Conservation (phyloP, 1,140 invertebrate species). For the Pararge aegeria region DNA sequence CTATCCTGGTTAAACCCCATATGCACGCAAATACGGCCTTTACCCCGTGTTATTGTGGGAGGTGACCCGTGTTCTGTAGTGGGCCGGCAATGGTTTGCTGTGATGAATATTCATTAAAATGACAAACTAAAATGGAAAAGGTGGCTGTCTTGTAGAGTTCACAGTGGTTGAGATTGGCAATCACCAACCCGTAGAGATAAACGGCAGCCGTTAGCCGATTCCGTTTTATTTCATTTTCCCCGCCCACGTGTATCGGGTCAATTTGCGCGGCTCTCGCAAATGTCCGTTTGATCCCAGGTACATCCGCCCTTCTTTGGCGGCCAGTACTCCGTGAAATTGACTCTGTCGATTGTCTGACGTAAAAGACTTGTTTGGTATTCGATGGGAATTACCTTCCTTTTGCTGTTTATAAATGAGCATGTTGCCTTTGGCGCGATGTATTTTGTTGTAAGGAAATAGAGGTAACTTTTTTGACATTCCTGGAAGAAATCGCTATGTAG, state of each 20-base stretch:
- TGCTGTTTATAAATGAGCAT: background rate
- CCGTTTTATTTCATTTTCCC: slow-evolving; percentile 20
- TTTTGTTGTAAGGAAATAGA: no score
- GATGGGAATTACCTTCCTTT: slow-evolving; percentile 36
- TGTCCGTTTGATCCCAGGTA: slow-evolving; percentile 49
- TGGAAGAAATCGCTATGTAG: no score
- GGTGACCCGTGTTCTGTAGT: no score
- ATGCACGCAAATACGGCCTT: no score
- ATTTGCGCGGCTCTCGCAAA: slow-evolving; percentile 40
- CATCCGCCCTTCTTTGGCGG: slow-evolving; percentile 43
- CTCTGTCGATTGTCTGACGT: slow-evolving; percentile 53
- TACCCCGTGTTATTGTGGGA: no score
- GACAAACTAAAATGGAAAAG: no score
- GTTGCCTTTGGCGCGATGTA: background rate
- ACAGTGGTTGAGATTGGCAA: no score
- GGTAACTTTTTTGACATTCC: no score
- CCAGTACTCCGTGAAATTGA: slow-evolving; percentile 54
- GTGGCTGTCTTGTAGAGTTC: no score
- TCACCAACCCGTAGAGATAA: background rate
- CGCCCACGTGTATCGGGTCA: slow-evolving; percentile 33
- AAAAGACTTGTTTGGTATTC: slow-evolving; percentile 48
- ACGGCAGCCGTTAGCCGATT: background rate
- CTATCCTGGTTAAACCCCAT: no score
- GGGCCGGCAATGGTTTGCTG: no score
- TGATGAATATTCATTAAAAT: no score